Evolutionary conservation across 1,140 invertebrate species (phyloP), one percentile per base, ranked within the genome.

Genomic region (Lepidurus couesii): DNA sequence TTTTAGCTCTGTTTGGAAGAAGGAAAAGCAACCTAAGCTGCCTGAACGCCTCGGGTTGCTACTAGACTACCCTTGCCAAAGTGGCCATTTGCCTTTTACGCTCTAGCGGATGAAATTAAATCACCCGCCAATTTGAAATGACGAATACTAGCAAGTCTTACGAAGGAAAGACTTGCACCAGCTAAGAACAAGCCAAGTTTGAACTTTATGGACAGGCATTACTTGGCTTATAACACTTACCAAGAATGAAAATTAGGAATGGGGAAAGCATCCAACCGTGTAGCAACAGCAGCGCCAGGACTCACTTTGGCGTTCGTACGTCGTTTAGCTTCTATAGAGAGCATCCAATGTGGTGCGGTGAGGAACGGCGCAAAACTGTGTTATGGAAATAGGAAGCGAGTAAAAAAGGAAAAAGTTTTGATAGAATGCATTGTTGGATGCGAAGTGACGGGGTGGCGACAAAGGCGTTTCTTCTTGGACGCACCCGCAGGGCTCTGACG

Each of bases 391-490:
- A 21, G 53, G 45, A 21, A 16, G 21, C 13, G 21, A 65, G 21
- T 6, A 65, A 65, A 65, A 65, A 21, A 21, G 8, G 7, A 65
- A 65, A 65, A 65, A 21, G 8, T 65, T 21, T 65, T 21, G 53
- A 65, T 21, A 65, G 53, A 65, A 65, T 65, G 53, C 21, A 21
- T 65, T 65, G 53, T 65, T 65, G 53, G 53, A 65, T 65, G 53
- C 53, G 53, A 65, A 65, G 53, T 65, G 53, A 65, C 53, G 53
- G 53, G 53, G 53, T 65, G 53, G 53, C 53, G 53, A 65, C 53
- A 65, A 65, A 65, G 21, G 53, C 53, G 53, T 21, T 13, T 65
- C 21, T 65, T 65, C 53, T 65, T 65, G 53, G 53, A 65, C 53
- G 53, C 53, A 21, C 53, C 53, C 53, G 21, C 53, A 21, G 53